Evolutionary conservation across 2,888 invertebrate genomes (phyloP).

Genomic region (Eucera pruinosa): DNA sequence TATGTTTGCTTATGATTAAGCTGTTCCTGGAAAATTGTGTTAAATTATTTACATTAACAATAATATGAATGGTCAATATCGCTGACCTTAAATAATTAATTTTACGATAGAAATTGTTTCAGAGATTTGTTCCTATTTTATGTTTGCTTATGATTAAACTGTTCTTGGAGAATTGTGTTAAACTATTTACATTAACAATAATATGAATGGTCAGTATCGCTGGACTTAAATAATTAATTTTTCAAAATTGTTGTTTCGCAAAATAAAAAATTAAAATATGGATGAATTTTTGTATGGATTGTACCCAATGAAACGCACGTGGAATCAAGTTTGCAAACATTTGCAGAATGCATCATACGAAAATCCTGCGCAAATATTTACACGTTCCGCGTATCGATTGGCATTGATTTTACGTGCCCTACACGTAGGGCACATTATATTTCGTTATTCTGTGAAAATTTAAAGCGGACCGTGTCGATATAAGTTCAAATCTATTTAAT

Average conservation of each 20-base stretch:
- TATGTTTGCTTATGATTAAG: neutral
- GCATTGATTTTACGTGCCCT: neutral
- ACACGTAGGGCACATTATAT: neutral
- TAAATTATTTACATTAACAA: too few species aligned
- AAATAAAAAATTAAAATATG: neutral
- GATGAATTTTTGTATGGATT: constrained; percentile 2
- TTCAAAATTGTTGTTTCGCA: neutral
- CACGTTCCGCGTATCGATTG: constrained; percentile 16
- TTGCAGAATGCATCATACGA: neutral
- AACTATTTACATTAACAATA: too few species aligned
- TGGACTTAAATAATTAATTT: too few species aligned
- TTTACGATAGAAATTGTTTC: neutral
- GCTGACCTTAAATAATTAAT: neutral
- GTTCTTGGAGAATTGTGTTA: neutral
- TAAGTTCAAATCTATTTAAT: constrained; percentile 7
- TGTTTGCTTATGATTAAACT: neutral
- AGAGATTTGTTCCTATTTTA: neutral
- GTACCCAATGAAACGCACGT: neutral
- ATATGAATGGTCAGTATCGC: neutral
- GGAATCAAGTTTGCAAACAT: neutral
- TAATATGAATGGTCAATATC: neutral
- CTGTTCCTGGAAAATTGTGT: neutral
- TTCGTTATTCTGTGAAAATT: neutral
- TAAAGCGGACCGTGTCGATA: constrained; percentile 3
- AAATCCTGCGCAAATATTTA: constrained; percentile 17